Percentiles rank a stretch among this genome's conserved stretches.
Conservation (phyloP, 2,888 invertebrate species). For the Eremobia ochroleuca region DNA sequence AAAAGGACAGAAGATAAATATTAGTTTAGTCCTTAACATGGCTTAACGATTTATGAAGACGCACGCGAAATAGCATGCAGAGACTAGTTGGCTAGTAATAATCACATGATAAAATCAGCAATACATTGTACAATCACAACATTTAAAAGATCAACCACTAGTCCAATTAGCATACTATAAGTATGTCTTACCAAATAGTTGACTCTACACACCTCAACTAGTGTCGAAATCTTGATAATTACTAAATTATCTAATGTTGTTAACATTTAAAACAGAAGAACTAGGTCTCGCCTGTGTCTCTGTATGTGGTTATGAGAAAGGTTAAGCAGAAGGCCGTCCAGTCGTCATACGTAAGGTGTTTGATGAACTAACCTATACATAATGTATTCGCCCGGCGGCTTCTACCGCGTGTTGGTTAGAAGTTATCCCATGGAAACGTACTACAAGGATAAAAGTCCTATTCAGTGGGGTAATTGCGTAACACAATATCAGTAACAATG, state of each 20-base stretch:
- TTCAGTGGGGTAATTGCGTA: too few relatives aligned
- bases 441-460: too few relatives aligned
- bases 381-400: not conserved
- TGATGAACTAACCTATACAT: not conserved
- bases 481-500: too few relatives aligned
- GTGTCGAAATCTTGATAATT: conserved; percentile 47
- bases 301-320: conserved; percentile 13
- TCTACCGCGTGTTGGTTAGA: not conserved
- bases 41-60: too few relatives aligned
- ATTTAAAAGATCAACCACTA: conserved; percentile 34
- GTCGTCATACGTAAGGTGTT: not conserved
- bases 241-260: conserved; percentile 55
- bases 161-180: conserved; percentile 48
- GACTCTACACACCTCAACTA: conserved; percentile 12
- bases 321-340: conserved; percentile 22
- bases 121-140: not conserved
- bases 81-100: too few relatives aligned
- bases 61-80: too few relatives aligned
- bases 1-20: too few relatives aligned
- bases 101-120: not conserved
- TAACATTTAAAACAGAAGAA: conserved; percentile 55
- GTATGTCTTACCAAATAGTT: conserved; percentile 25
- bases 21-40: too few relatives aligned
- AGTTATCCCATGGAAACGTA: not conserved
- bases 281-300: conserved; percentile 35